A percentile compares a stretch with the other conserved stretches of the same genome.
phyloP scores from a whole-genome alignment of 1,140 invertebrate genomes.

The Drosophila santomea region DNA sequence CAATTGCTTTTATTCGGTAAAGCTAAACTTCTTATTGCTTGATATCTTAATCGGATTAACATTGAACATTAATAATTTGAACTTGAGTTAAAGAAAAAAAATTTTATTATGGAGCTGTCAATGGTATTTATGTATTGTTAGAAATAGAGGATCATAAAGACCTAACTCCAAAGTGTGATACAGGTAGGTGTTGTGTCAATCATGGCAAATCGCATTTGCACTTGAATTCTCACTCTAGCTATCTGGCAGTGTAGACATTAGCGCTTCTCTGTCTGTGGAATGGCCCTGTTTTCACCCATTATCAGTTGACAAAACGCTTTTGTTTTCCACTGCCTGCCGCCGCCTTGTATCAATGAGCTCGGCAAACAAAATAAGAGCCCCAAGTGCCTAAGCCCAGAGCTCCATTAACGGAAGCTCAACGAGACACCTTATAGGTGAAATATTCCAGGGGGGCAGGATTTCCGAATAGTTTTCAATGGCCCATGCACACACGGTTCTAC shows the following conservation, averaged over 20 bases:
- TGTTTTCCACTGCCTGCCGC: slow-evolving; percentile 45
- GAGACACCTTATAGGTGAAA: slow-evolving; percentile 30
- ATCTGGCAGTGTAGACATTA: slow-evolving; percentile 18
- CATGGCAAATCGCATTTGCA: background rate
- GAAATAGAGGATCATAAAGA: background rate
- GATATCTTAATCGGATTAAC: slow-evolving; percentile 1
- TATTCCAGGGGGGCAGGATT: slow-evolving; percentile 9
- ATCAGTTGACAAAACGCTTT: slow-evolving; percentile 77
- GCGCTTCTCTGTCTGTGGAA: slow-evolving; percentile 41
- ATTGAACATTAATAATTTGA: background rate
- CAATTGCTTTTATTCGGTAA: background rate
- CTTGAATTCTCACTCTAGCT: background rate
- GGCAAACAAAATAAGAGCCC: slow-evolving; percentile 48
- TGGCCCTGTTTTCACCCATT: slow-evolving; percentile 55
- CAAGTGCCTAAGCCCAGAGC: slow-evolving; percentile 48
- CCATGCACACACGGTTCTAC: slow-evolving; percentile 33
- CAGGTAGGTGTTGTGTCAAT: background rate
- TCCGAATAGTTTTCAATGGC: slow-evolving; percentile 33
- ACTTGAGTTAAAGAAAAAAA: background rate
- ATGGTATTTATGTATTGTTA: background rate
- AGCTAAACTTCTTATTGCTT: background rate
- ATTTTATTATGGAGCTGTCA: background rate
- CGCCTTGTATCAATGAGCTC: slow-evolving; percentile 34
- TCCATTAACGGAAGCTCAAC: slow-evolving; percentile 48
- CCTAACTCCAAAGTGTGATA: background rate